Base-by-base conservation (phyloP, 2,797 vertebrate species). In the Acanthurus tractus region DNA sequence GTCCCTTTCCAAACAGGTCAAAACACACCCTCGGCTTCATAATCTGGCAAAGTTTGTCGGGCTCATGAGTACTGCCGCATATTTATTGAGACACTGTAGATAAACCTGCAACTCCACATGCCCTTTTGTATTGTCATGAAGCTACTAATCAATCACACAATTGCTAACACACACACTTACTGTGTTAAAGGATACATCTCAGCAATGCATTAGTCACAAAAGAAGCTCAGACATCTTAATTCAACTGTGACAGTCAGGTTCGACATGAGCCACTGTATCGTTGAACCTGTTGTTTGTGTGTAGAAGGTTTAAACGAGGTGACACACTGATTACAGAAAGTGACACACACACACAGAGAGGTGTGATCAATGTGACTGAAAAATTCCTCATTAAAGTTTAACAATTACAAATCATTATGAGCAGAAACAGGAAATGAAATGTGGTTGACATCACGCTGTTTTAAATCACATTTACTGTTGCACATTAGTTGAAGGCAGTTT, bases 71-170 rank as follows among this genome's bases (percentile, higher is more conserved):
- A 6, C 25, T 48, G 22, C 14, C 29, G 34, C 45, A 40, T 36
- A 68, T 54, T 22, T 45, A 52, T 46, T 6, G 50, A 81, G 18
- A 25, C 36, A 5, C 55, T 56, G 52, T 38, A 48, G 64, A 78
- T 66, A 70, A 91, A 91, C 90, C 87, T 84, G 87, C 84, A 22
- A 0, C 76, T 85, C 90, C n/a, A 25, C 87, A 92, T 93, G 72
- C 81, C 38, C 76, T 71, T 0, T 18, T 22, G 10, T 64, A 50
- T 82, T 73, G 40, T 71, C 29, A 29, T 49, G 36, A 49, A 61
- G n/a, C 23, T 8, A 25, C 11, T 22, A 36, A 63, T 82, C 29
- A 70, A 52, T 44, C 7, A 54, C 54, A 71, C 42, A 62, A 0
- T 15, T 11, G 23, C 46, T 38, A 44, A 62, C 49, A 64, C 34